Base-by-base conservation (phyloP, 1,140 invertebrate species). In the Aphaenogaster ashmeadi region DNA sequence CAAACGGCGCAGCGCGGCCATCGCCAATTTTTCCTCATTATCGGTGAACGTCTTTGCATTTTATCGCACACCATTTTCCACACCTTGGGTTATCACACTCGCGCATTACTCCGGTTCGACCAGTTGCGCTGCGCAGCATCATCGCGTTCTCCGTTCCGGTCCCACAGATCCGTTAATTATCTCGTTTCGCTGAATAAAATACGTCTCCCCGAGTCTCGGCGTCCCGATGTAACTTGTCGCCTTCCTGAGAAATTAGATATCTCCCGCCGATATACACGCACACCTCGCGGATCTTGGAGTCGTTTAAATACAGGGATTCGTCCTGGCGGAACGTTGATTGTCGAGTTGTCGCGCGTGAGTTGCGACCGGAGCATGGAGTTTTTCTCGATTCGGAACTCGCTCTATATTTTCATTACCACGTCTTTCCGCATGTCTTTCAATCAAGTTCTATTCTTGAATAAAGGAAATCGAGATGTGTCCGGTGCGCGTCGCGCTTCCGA, bases 101-200 rank as follows among this genome's bases (percentile, higher is more conserved):
- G 27, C 18, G 15, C 27, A n/a, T 78, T 18, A 47, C 56, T 62
- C 58, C 41, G 77, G 58, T 47, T 79, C 58, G 44, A 79, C 77
- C 58, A 64, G 58, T 79, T 44, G 77, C n/a, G 56, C 58, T 18
- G 41, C 60, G 3, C 21, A 47, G 58, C 47, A 66, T 15, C 74
- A 8, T n/a, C 41, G 9, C 41, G 9, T 66, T n/a, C 36, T 21
- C 38, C 60, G 33, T 54, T 80, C 77, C 79, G 56, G 9, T 56
- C 66, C 33, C 18, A 27, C 8, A 41, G 41, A 81, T 71, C 66
- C 38, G 66, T 81, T 81, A 81, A 81, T 81, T 81, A 81, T 44
- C 79, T 81, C 15, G 66, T 44, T 36, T 11, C 11, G 38, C 15
- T 58, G 66, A 44, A 72, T 81, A 81, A 81, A 72, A 44, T 80